Conservation (phyloP, 2,888 invertebrate species). For the Bombylius discolor region DNA sequence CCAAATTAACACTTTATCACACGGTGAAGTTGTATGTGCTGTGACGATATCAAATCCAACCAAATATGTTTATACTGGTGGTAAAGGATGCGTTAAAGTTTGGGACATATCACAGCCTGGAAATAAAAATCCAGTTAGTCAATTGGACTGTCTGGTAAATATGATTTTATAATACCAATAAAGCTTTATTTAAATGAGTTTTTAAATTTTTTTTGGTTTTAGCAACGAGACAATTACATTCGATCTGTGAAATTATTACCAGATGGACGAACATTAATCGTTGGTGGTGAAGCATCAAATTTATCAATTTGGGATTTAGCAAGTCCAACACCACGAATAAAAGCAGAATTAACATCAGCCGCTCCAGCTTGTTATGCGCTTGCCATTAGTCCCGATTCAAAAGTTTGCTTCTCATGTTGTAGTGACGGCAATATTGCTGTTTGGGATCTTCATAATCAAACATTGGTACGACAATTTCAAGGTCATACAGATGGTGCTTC, state of each 20-base stretch:
- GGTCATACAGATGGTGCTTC: conserved; percentile 97
- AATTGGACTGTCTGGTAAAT: conserved; percentile 69
- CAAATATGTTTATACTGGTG: conserved; percentile 93
- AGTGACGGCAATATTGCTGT: conserved; percentile 97
- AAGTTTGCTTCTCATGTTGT: conserved; percentile 97
- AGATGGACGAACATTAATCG: conserved; percentile 86
- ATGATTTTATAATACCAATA: background rate
- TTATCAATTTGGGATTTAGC: conserved; percentile 93
- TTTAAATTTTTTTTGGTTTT: conserved; percentile 19
- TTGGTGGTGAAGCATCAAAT: conserved; percentile 92
- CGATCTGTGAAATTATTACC: conserved; percentile 87
- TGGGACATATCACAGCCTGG: conserved; percentile 66
- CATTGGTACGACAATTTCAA: conserved; percentile 82
- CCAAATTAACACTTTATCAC: conserved; percentile 78
- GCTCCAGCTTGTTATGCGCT: conserved; percentile 97
- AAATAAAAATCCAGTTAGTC: conserved; percentile 65
- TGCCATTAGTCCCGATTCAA: conserved; percentile 92
- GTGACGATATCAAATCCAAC: conserved; percentile 83
- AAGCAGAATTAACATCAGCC: conserved; percentile 77
- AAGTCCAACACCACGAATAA: conserved; percentile 80
- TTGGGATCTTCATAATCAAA: conserved; percentile 87
- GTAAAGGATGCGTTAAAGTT: conserved; percentile 89
- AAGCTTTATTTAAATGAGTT: background rate
- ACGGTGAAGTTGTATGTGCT: conserved; percentile 95
- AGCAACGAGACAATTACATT: conserved; percentile 94